Evolutionary conservation across 1,140 invertebrate genomes (phyloP).

Genomic region (Leptopilina boulardi): DNA sequence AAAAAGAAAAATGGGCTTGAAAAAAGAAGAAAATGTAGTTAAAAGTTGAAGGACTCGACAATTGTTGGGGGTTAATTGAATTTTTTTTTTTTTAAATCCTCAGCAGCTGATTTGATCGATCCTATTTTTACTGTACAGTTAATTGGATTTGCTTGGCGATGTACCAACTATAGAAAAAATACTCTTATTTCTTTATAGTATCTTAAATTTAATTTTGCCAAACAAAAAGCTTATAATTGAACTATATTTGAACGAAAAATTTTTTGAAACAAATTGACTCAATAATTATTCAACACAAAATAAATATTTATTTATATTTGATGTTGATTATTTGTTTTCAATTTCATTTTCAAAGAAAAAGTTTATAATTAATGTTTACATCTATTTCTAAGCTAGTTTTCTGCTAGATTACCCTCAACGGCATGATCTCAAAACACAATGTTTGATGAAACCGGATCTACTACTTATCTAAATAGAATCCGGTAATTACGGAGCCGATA

Average conservation of each 20-base stretch:
- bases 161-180: neutral
- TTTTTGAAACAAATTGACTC: too few species aligned
- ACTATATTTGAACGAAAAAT: too few species aligned
- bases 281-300: too few species aligned
- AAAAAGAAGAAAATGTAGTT: neutral
- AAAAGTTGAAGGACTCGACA: neutral
- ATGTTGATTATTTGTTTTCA: too few species aligned
- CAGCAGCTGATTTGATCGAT: slow-evolving; percentile 20
- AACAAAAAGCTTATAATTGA: neutral
- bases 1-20: neutral
- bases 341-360: too few species aligned
- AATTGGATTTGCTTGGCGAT: slow-evolving; percentile 21
- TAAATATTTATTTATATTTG: too few species aligned
- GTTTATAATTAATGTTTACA: neutral
- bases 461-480: slow-evolving; percentile 30
- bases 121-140: slow-evolving; percentile 1
- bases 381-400: neutral
- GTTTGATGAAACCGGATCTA: slow-evolving; percentile 24
- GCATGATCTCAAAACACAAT: neutral
- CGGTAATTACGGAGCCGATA: slow-evolving; percentile 25
- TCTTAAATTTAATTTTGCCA: neutral
- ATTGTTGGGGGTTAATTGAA: slow-evolving; percentile 17
- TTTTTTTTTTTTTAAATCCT: neutral
- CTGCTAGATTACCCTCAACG: neutral
- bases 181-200: neutral